Conservation (phyloP, 2,888 invertebrate species). For the Agrypnus murinus region DNA sequence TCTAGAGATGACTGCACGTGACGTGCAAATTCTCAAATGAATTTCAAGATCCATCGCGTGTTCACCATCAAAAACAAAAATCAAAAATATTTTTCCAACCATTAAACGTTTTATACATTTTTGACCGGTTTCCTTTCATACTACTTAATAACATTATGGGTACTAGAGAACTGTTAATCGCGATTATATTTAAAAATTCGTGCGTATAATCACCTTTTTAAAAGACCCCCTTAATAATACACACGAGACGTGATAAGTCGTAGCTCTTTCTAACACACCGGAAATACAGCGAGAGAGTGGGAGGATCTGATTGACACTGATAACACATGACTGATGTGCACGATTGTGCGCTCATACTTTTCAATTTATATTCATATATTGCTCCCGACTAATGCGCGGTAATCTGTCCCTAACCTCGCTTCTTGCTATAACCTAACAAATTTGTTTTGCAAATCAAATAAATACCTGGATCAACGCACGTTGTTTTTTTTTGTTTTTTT, state of each 20-base stretch:
- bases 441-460: constrained; percentile 26
- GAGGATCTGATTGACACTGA: constrained; percentile 48
- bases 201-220: constrained; percentile 14
- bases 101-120: no score
- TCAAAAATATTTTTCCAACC: no score
- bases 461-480: background rate
- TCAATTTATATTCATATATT: constrained; percentile 38
- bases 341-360: constrained; percentile 45
- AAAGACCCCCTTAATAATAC: constrained; percentile 16
- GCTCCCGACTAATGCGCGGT: background rate
- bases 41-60: no score
- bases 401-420: background rate
- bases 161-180: constrained; percentile 3
- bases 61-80: no score
- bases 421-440: background rate
- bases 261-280: constrained; percentile 32
- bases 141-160: no score
- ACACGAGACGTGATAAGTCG: constrained; percentile 36
- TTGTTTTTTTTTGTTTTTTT: background rate
- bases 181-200: constrained; percentile 28
- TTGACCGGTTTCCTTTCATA: no score
- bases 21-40: no score
- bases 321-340: constrained; percentile 45
- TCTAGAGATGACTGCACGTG: no score
- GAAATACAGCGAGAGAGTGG: constrained; percentile 40